Conservation (phyloP, 2,888 invertebrate species). For the Clistopyga incitator region DNA sequence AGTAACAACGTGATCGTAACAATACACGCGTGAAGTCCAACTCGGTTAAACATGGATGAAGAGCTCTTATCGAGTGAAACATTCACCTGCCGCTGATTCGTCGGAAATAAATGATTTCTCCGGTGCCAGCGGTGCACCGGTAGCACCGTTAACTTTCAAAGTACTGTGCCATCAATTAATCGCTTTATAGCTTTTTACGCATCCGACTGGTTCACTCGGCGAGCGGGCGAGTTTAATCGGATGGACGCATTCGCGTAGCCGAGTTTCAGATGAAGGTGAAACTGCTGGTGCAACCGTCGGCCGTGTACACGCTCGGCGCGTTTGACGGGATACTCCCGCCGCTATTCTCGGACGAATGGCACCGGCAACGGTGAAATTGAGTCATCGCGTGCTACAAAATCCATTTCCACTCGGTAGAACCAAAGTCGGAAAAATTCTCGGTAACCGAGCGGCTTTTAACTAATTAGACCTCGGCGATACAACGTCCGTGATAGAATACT, state of each 20-base stretch:
- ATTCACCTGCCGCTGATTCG: not conserved
- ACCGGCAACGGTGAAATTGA: constrained; percentile 42
- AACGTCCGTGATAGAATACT: constrained; percentile 24
- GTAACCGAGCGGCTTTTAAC: constrained; percentile 63
- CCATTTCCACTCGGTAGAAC: constrained; percentile 50
- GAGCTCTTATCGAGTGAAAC: not conserved
- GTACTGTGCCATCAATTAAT: constrained; percentile 54
- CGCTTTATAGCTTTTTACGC: constrained; percentile 51
- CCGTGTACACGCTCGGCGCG: constrained; percentile 16
- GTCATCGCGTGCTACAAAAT: constrained; percentile 62
- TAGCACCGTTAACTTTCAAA: constrained; percentile 31
- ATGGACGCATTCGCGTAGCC: constrained; percentile 30
- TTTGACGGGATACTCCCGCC: constrained; percentile 39
- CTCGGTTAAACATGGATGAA: not conserved
- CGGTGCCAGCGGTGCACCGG: not conserved
- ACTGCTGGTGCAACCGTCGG: constrained; percentile 20
- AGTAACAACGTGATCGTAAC: too few relatives aligned
- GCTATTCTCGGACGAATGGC: constrained; percentile 10
- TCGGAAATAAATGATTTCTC: constrained; percentile 48
- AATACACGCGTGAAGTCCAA: not conserved
- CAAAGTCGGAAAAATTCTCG: constrained; percentile 63
- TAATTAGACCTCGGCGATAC: constrained; percentile 65
- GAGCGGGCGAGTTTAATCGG: constrained; percentile 33
- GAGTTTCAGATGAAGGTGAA: constrained; percentile 42
- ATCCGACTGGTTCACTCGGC: constrained; percentile 20